Percentiles rank a stretch among this genome's conserved stretches.
phyloP scores from a whole-genome alignment of 2,797 vertebrate genomes.

The Aplochiton taeniatus region DNA sequence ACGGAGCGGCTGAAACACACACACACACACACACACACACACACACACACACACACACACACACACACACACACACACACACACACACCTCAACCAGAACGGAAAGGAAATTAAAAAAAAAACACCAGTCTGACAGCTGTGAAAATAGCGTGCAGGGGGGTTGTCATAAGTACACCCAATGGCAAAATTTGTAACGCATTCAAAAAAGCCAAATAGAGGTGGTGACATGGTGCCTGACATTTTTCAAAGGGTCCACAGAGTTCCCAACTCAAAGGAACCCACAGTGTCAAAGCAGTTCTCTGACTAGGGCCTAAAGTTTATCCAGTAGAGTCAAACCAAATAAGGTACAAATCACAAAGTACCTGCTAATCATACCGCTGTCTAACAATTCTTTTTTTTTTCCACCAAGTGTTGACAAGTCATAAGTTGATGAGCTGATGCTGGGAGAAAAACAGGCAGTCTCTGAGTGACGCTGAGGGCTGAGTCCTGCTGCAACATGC shows the following conservation, averaged over 20 bases:
- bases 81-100: slow-evolving; percentile 33
- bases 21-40: no score
- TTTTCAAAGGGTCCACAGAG: slow-evolving; percentile 6
- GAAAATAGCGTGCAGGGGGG: slow-evolving; percentile 39
- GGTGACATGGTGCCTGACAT: slow-evolving; percentile 9
- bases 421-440: slow-evolving; percentile 31
- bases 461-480: slow-evolving; percentile 43
- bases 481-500: slow-evolving; percentile 69
- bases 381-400: slow-evolving; percentile 15
- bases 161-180: slow-evolving; percentile 33
- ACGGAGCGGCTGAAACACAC: slow-evolving; percentile 24
- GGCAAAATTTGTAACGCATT: slow-evolving; percentile 6
- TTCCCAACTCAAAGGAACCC: neutral
- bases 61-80: neutral
- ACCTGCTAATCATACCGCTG: slow-evolving; percentile 10
- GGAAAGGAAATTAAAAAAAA: slow-evolving; percentile 12
- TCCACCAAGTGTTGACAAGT: slow-evolving; percentile 26
- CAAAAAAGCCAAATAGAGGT: slow-evolving; percentile 33
- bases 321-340: slow-evolving; percentile 5
- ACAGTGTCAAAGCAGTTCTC: neutral
- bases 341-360: slow-evolving; percentile 16
- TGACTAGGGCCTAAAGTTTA: neutral
- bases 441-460: slow-evolving; percentile 44
- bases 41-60: slow-evolving; percentile 7
- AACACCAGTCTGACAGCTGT: slow-evolving; percentile 46